Evolutionary conservation across 2,888 invertebrate species (phyloP), one percentile per base, ranked within the genome.

Genomic region (Stenodera caucasica): DNA sequence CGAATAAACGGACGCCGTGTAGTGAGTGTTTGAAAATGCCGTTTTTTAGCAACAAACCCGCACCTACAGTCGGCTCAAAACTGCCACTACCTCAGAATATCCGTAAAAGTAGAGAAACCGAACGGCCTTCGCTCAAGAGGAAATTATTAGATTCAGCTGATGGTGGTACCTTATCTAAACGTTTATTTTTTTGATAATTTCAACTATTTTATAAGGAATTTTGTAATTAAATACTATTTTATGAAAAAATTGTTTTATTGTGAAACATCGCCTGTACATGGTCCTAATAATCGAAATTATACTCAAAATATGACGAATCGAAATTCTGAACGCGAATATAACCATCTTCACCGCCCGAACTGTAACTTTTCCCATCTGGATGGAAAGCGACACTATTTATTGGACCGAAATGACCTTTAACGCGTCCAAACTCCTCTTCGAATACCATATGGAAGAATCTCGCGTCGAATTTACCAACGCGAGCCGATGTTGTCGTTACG

Each of bases 391-490:
- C 88, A 81, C 96, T 96, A 86, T 99, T 99, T 75, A 99, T 99
- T 1, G 99, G 99, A 72, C 99, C 99, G 78, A 99, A 99, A 83
- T 99, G 99, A 59, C 98, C 98, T 80, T 98, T 99, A n/a, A 99
- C 90, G 63, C 96, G 85, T 0, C 92, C 97, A 81, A 98, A 98
- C 78, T 98, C 98, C 77, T 98, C 96, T 82, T 97, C 97, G 80
- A 96, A 98, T 23, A 98, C 90, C 73, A 96, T 83, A 80, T 98
- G 96, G 86, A 92, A 98, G 84, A 98, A 95, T 49, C 89, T 81
- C 81, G 91, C 96, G 80, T 99, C 98, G 79, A 99, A 99, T 83
- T 98, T 98, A 55, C 98, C 99, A 64, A 94, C 89, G 71, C 94
- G 86, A 0, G 96, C 89, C 0, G 95, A 94, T 0, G 97, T 98